phyloP scores from a whole-genome alignment of 2,888 invertebrate genomes.

The Brenthis daphne region DNA sequence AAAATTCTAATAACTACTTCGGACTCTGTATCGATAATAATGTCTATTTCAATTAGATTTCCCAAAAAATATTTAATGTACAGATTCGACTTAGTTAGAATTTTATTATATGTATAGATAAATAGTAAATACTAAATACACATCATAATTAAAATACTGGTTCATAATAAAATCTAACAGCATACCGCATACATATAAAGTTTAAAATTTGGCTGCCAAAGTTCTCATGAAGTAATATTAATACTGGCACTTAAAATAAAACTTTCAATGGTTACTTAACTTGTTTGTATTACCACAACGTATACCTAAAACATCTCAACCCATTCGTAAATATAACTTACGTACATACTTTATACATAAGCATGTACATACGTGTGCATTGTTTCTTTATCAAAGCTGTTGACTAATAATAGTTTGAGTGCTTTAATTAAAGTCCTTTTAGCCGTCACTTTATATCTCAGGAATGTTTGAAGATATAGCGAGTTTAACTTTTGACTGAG shows the following conservation, averaged over 20 bases:
- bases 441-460: conserved; percentile 38
- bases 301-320: not conserved
- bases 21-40: too few relatives aligned
- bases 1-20: too few relatives aligned
- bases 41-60: too few relatives aligned
- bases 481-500: conserved; percentile 1
- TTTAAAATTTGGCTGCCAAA: too few relatives aligned
- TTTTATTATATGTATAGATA: too few relatives aligned
- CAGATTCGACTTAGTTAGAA: too few relatives aligned
- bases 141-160: too few relatives aligned
- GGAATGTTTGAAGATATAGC: conserved; percentile 11
- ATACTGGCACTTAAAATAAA: conserved; percentile 8
- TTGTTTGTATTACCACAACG: not conserved
- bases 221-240: too few relatives aligned
- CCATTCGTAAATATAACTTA: conserved; percentile 1
- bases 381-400: conserved; percentile 47
- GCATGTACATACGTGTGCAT: conserved; percentile 58
- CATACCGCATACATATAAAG: too few relatives aligned
- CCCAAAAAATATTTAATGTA: too few relatives aligned
- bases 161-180: too few relatives aligned
- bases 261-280: conserved; percentile 2
- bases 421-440: conserved; percentile 45
- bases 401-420: conserved; percentile 41
- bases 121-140: too few relatives aligned
- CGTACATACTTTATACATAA: conserved; percentile 39